Conservation (phyloP, 2,888 invertebrate genomes). For the Cabera pusaria region DNA sequence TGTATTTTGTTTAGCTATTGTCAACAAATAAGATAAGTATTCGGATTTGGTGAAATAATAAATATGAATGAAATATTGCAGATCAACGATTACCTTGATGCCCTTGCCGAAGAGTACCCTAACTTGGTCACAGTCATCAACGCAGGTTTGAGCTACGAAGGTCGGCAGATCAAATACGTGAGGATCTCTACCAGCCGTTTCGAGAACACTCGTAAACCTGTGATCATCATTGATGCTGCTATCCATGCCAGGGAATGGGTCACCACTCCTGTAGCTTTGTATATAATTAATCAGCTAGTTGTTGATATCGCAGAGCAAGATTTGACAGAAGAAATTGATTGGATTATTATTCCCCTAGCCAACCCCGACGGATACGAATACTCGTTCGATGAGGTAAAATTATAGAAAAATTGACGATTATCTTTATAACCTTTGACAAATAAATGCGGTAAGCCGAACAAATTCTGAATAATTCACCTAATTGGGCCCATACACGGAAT, state of each 20-base stretch:
- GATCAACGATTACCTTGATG: conserved; percentile 78
- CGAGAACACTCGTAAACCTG: conserved; percentile 74
- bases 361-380: conserved; percentile 91
- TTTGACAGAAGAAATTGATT: conserved; percentile 84
- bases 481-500: conserved; percentile 18
- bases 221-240: conserved; percentile 84
- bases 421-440: conserved; percentile 10
- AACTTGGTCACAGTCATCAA: conserved; percentile 76
- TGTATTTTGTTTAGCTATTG: no score
- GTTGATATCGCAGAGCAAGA: conserved; percentile 74
- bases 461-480: conserved; percentile 16
- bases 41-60: no score
- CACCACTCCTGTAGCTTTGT: conserved; percentile 86
- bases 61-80: conserved; percentile 38
- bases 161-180: conserved; percentile 82
- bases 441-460: not conserved
- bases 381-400: conserved; percentile 74
- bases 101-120: conserved; percentile 68
- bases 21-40: no score
- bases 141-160: conserved; percentile 83
- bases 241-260: conserved; percentile 90
- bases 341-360: conserved; percentile 86
- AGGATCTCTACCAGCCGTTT: conserved; percentile 82
- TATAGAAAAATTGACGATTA: not conserved
- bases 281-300: conserved; percentile 86